Evolutionary conservation across 2,888 invertebrate genomes (phyloP).

Genomic region (Mylabris sibirica): DNA sequence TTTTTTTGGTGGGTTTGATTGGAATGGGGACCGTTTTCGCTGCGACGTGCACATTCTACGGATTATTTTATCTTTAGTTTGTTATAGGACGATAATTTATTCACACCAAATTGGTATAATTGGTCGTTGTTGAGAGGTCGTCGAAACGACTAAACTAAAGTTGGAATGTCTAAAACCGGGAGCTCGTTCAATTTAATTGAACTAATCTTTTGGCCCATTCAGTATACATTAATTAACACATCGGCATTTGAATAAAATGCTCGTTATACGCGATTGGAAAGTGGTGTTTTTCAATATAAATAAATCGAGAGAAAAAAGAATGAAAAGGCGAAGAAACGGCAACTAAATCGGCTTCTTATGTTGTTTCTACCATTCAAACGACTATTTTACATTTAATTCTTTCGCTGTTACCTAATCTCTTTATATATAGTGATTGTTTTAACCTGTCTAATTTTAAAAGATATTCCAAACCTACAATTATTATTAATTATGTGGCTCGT

Average conservation of each 20-base stretch:
- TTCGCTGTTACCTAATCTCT: constrained; percentile 40
- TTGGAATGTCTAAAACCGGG: constrained; percentile 60
- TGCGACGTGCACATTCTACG: not conserved
- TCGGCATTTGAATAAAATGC: constrained; percentile 61
- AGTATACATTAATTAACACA: constrained; percentile 62
- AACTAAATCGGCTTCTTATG: constrained; percentile 44
- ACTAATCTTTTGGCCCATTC: constrained; percentile 57
- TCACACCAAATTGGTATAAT: constrained; percentile 58
- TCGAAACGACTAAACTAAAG: constrained; percentile 45
- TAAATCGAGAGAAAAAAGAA: not conserved
- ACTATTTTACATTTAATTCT: constrained; percentile 44
- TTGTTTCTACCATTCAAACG: constrained; percentile 26
- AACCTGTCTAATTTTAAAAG: not conserved
- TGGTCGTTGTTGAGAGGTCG: constrained; percentile 52
- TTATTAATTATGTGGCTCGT: constrained; percentile 39
- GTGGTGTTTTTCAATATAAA: constrained; percentile 49
- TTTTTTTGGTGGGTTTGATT: not conserved
- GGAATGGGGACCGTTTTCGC: not conserved
- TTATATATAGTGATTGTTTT: constrained; percentile 1
- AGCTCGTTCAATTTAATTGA: constrained; percentile 59
- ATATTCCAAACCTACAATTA: not conserved
- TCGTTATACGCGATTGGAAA: constrained; percentile 59
- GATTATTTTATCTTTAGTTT: not conserved
- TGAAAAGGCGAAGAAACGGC: constrained; percentile 10
- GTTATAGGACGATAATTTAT: constrained; percentile 57